Percentiles rank a stretch among this genome's conserved stretches.
These are phyloP conservation scores for Eumaeus atala DNA, from an alignment of 1,140 invertebrate genomes.

Conservation along the genomic window DNA sequence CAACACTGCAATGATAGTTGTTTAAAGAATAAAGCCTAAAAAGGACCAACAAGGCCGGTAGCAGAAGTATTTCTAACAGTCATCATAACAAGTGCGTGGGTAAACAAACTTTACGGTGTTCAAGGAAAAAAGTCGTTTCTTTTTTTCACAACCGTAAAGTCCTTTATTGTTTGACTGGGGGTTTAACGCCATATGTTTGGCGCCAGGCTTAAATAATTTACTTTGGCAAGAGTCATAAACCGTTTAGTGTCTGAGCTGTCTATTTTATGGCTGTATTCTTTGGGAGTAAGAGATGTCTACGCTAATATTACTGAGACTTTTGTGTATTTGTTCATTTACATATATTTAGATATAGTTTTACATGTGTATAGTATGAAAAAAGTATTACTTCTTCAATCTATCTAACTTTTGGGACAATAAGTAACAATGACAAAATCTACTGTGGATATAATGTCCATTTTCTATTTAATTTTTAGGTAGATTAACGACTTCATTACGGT, in stretches of 20 bases:
- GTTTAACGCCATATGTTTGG: conserved; percentile 50
- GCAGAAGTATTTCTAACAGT: conserved; percentile 19
- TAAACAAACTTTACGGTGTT: conserved; percentile 50
- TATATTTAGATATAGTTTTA: no score
- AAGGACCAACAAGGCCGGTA: conserved; percentile 35
- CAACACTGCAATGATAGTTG: no score
- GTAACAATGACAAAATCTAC: no score
- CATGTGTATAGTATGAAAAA: no score
- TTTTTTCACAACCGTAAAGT: conserved; percentile 44
- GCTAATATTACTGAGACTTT: background rate
- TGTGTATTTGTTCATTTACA: background rate
- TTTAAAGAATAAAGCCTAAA: conserved; percentile 13
- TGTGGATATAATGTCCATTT: no score
- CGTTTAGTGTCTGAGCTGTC: background rate
- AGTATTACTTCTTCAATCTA: no score
- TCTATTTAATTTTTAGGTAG: no score
- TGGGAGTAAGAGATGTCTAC: no score
- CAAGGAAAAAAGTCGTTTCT: conserved; percentile 40
- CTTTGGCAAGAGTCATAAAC: conserved; percentile 22
- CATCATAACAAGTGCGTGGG: conserved; percentile 45
- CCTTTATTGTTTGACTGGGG: conserved; percentile 34
- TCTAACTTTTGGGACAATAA: no score
- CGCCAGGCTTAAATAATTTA: conserved; percentile 43
- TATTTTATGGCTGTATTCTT: no score
- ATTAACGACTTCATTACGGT: no score